Conservation (phyloP, 2,113 vertebrate genomes). For the Helogale parvula region DNA sequence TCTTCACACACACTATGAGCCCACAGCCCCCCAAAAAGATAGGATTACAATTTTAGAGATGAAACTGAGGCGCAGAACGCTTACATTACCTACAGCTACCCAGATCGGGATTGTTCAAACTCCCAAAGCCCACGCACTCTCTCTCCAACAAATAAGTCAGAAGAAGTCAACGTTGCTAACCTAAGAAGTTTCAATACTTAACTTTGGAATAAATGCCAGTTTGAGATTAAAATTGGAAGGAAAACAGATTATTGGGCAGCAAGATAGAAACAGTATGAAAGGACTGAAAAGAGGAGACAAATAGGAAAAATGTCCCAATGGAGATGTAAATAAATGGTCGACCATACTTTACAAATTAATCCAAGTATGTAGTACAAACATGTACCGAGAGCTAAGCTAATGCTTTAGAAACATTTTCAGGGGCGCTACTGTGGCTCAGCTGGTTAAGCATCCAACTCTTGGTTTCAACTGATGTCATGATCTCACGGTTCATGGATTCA, state of each 20-base stretch:
- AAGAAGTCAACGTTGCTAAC: background rate
- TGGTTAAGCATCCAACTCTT: background rate
- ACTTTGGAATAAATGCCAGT: background rate
- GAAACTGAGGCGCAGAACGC: slow-evolving; percentile 16
- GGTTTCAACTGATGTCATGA: background rate
- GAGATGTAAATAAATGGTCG: background rate
- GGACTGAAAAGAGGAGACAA: background rate
- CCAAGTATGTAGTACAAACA: background rate
- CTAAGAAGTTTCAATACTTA: background rate
- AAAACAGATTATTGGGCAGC: background rate
- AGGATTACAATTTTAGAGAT: background rate
- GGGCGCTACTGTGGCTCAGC: background rate
- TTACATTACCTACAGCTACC: background rate
- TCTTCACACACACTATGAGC: background rate
- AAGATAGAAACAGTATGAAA: background rate
- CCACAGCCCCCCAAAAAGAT: background rate
- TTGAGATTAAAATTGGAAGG: background rate
- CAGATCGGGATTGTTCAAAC: background rate
- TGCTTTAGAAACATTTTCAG: background rate
- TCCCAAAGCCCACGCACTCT: background rate
- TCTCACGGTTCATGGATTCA: background rate
- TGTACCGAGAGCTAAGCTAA: background rate
- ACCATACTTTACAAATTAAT: background rate
- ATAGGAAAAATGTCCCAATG: background rate
- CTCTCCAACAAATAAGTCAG: background rate